Evolutionary conservation across 2,113 vertebrate species (phyloP).

Genomic region (Apistogramma diplotaenia): DNA sequence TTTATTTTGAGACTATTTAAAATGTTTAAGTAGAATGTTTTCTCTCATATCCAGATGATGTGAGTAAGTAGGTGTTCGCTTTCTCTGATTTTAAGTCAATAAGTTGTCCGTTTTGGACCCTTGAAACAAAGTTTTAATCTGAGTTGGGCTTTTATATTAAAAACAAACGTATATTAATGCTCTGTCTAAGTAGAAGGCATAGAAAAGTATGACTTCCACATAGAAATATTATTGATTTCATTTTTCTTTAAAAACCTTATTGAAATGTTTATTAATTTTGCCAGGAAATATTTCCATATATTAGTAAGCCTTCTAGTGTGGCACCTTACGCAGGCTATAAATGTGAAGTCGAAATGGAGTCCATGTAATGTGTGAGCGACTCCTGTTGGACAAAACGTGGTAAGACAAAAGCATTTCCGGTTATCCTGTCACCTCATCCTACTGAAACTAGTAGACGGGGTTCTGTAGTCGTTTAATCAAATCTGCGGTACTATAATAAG

Average conservation of each 20-base stretch:
- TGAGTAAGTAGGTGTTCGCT: neutral
- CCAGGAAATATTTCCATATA: neutral
- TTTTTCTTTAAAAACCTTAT: neutral
- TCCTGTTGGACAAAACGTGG: constrained; percentile 25
- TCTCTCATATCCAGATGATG: rapidly evolving
- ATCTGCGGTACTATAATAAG: neutral
- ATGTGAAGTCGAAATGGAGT: neutral
- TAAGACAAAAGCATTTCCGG: neutral
- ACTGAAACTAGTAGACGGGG: too few relatives aligned
- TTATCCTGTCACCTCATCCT: neutral
- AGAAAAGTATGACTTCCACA: neutral
- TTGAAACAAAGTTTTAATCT: rapidly evolving
- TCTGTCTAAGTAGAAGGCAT: neutral
- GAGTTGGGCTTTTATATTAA: neutral
- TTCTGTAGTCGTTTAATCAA: neutral
- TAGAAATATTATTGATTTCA: neutral
- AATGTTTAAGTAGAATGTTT: neutral
- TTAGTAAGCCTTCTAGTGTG: neutral
- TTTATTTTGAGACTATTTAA: neutral
- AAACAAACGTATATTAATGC: neutral
- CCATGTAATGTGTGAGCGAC: constrained; percentile 13
- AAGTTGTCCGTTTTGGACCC: neutral
- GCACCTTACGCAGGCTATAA: neutral
- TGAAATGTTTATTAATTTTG: neutral
- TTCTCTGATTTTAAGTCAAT: neutral